phyloP scores from a whole-genome alignment of 2,797 vertebrate species.

The Hapalemur alaotrensis region DNA sequence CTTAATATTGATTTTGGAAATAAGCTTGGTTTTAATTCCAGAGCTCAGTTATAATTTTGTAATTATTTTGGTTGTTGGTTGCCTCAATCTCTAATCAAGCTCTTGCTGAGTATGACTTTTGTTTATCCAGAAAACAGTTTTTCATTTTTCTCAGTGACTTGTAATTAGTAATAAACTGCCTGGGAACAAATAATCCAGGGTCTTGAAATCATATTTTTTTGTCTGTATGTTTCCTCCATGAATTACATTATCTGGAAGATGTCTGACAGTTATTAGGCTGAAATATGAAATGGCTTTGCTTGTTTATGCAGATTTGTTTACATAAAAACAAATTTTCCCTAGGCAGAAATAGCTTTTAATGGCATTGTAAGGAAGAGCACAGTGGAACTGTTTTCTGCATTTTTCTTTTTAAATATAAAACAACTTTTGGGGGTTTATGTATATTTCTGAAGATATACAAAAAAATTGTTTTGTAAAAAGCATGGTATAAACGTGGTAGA shows the following conservation, averaged over 20 bases:
- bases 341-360: slow-evolving; percentile 53
- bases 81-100: neutral
- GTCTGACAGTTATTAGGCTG: slow-evolving; percentile 36
- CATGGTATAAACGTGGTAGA: neutral
- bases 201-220: slow-evolving; percentile 48
- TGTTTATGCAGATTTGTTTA: slow-evolving; percentile 52
- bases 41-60: neutral
- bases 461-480: neutral
- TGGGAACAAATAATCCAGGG: slow-evolving; percentile 14
- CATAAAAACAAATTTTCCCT: slow-evolving; percentile 21
- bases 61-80: slow-evolving; percentile 1
- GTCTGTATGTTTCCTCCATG: neutral
- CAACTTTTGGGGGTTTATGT: neutral
- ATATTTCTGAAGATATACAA: neutral
- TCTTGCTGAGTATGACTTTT: slow-evolving; percentile 34
- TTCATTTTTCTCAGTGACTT: slow-evolving; percentile 28
- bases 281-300: slow-evolving; percentile 53
- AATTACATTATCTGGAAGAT: slow-evolving; percentile 43
- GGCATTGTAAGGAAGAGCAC: neutral
- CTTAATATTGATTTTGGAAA: slow-evolving; percentile 20
- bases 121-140: slow-evolving; percentile 26
- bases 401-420: slow-evolving; percentile 43
- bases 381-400: neutral
- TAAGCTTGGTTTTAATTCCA: slow-evolving; percentile 24
- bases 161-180: slow-evolving; percentile 39